phyloP scores from a whole-genome alignment of 2,797 vertebrate genomes.

The Falco cherrug region DNA sequence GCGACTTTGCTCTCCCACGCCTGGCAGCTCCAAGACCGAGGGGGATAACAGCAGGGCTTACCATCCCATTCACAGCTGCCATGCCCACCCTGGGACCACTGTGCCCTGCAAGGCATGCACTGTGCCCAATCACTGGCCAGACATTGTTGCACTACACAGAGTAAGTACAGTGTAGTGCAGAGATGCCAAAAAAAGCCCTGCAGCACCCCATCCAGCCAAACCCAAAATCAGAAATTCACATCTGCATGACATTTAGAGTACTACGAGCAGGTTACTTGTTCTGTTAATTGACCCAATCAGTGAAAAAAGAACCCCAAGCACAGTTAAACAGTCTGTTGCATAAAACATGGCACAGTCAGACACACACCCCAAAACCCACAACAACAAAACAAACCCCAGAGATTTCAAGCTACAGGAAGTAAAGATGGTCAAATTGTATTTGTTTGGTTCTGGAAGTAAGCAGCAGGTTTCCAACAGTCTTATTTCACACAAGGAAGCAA shows the following conservation, averaged over 20 bases:
- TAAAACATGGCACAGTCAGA: not conserved
- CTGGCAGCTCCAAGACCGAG: not conserved
- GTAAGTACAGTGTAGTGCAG: not conserved
- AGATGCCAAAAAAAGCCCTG: not conserved
- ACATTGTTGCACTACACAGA: rapidly evolving
- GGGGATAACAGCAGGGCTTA: not conserved
- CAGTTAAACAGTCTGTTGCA: not conserved
- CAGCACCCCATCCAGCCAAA: not conserved
- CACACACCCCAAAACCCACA: not conserved
- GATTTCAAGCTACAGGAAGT: not conserved
- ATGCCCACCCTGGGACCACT: not conserved
- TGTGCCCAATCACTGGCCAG: not conserved
- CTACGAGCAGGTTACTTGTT: not conserved
- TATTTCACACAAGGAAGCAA: not conserved
- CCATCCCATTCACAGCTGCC: not conserved
- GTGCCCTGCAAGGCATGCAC: not conserved
- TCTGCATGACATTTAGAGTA: not conserved
- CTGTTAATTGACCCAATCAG: not conserved
- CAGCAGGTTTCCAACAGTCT: not conserved
- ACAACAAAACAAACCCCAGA: not conserved
- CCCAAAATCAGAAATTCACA: not conserved
- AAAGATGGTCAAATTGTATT: not conserved
- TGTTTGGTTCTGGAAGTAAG: not conserved
- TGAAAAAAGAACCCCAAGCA: not conserved
- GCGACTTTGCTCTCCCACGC: not conserved